Base-by-base conservation (phyloP, 1,140 invertebrate genomes). In the Drosophila bocki region DNA sequence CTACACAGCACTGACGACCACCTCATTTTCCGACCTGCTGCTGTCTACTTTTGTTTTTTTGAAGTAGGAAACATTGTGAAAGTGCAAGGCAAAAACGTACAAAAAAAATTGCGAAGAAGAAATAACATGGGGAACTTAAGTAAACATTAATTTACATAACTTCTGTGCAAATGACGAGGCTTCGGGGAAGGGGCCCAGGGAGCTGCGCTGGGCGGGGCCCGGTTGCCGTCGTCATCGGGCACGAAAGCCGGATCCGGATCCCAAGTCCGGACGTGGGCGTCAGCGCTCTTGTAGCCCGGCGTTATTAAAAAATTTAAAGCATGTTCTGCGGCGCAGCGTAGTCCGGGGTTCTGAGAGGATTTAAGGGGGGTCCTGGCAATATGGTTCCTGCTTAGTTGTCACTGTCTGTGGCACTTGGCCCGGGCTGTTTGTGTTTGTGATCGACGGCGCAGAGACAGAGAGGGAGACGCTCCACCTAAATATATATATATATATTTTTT, bases 71-170 rank as follows among this genome's bases (percentile, higher is more conserved):
- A 80, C 82, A 91, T 83, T 88, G 60, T 60, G 86, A 82, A 90
- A 85, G 78, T 85, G 86, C 78, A 90, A 86, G 70, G 67, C 61
- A 53, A 69, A 82, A 71, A 45, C 22, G 2, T 6, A 45, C 3
- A 41, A 5, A 63, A 64, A 60, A 60, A 72, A 63, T n/a, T 45
- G 68, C 68, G 65, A 53, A 51, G 78, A 81, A 91, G 87, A 90
- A 91, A 91, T 90, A 88, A 88, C 84, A 88, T 88, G 84, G 84
- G 78, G 85, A 92, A 91, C 91, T 92, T 92, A 92, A 92, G 88
- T 91, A 92, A 92, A 92, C 91, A 92, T 92, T 92, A 91, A 92
- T 92, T 92, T 92, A 91, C 91, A 92, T 92, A 92, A 92, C 91
- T 91, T 92, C 78, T 83, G 75, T 87, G 80, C 90, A 87, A 85